Base-by-base conservation (phyloP, 1,140 invertebrate genomes). In the Mactra quadrangularis region DNA sequence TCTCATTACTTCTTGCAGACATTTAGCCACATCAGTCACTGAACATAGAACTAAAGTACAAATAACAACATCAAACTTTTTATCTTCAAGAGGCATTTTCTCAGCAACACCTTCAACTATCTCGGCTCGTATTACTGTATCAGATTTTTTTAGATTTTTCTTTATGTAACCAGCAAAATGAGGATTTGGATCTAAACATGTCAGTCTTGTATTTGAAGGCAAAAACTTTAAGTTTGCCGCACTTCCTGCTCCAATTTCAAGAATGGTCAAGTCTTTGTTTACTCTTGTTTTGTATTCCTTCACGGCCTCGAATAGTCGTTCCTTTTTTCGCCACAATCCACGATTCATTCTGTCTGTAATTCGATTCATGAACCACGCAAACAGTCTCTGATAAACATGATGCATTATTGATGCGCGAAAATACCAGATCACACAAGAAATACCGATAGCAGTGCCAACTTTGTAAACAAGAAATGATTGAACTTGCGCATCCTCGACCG, bases 1-100 rank as follows among this genome's bases (percentile, higher is more conserved):
- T 57, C 77, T 55, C 70, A 60, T 81, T 3, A 81, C 59, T 70
- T 81, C 77, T 33, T 70, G 3, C 3, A 81, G 35, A 13, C 31
- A 52, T n/a, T 31, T 68, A 55, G 64, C 62, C 4, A 66, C 47
- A 38, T 38, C 38, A 13, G 17, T 41, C 15, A 71, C 66, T 4
- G 77, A 81, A 45, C 77, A 81, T n/a, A 81, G n/a, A 45, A 81
- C 77, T 4, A 81, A 55, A 9, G 77, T 81, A 13, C 64, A 19
- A 2, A 81, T n/a, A 22, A 81, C 76, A 55, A 68, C 76, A 79
- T 79, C 76, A 79, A 68, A 79, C 22, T 3, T 27, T 0, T 55
- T 47, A 38, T 38, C 38, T 17, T 68, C 52, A 55, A 79, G 47
- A 0, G 60, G 50, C 62, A 79, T 68, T 15, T 79, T 22, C 68